A percentile compares a stretch with the other conserved stretches of the same genome.
phyloP scores from a whole-genome alignment of 1,140 invertebrate species.

The Drosophila dunni region DNA sequence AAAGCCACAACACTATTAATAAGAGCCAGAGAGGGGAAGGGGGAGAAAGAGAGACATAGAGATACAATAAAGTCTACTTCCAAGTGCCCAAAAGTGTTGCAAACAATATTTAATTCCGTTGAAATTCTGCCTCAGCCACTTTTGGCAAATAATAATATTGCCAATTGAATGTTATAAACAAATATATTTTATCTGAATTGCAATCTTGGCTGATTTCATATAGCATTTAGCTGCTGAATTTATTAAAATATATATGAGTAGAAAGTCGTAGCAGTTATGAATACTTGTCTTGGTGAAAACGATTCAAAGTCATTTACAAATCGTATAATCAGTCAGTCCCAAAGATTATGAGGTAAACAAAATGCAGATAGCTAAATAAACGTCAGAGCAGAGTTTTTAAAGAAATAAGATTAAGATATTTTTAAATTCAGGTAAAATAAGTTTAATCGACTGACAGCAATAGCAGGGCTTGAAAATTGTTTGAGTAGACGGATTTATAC shows the following conservation, averaged over 20 bases:
- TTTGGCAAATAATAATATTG: not conserved
- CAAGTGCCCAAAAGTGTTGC: not conserved
- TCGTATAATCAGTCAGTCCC: not conserved
- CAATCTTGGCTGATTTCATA: not conserved
- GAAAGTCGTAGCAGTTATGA: not conserved
- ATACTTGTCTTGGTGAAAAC: not conserved
- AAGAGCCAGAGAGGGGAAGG: not conserved
- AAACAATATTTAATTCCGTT: not conserved
- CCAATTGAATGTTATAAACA: not conserved
- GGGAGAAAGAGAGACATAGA: not conserved
- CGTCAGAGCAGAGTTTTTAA: not conserved
- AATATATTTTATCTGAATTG: not conserved
- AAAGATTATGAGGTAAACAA: not conserved
- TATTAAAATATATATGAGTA: too few species aligned
- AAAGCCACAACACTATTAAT: conserved; percentile 6
- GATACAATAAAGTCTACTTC: too few species aligned
- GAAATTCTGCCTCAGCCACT: not conserved
- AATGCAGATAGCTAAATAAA: not conserved
- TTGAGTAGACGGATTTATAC: too few species aligned
- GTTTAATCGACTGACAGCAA: too few species aligned
- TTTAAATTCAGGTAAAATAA: too few species aligned
- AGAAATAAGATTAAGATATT: too few species aligned
- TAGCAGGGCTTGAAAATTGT: too few species aligned
- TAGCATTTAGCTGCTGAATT: not conserved
- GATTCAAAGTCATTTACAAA: too few species aligned